phyloP scores from a whole-genome alignment of 2,797 vertebrate species.

The Peromyscus eremicus region DNA sequence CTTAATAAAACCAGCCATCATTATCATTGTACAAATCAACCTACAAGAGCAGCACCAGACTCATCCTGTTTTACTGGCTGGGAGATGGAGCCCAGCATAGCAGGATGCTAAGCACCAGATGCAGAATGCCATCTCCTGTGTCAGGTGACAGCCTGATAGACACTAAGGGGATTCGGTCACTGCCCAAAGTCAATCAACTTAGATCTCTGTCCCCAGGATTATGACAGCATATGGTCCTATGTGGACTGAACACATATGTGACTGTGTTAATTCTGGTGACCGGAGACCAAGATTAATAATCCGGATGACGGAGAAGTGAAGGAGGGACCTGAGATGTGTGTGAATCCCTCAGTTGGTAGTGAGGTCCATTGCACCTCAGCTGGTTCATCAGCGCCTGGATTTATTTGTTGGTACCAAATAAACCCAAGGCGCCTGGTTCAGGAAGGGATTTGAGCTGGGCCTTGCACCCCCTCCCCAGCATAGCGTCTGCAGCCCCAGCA shows the following conservation, averaged over 20 bases:
- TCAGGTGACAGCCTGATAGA: background rate
- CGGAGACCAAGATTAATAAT: background rate
- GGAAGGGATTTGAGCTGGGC: background rate
- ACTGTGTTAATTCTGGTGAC: background rate
- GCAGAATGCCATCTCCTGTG: background rate
- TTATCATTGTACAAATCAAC: background rate
- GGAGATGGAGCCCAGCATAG: constrained; percentile 13
- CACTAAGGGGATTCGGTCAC: background rate
- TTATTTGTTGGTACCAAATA: background rate
- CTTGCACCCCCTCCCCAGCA: background rate
- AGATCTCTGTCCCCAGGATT: background rate
- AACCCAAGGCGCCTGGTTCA: background rate
- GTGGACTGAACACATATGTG: background rate
- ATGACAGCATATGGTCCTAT: background rate
- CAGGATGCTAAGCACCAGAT: rapidly evolving
- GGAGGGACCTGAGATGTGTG: background rate
- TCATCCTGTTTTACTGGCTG: background rate
- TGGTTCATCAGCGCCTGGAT: background rate
- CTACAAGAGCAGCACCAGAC: background rate
- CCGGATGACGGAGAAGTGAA: background rate
- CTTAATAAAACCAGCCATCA: constrained; percentile 6
- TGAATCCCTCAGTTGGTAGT: background rate
- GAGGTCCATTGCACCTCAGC: background rate
- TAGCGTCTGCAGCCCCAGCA: no score
- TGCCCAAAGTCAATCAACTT: background rate